A percentile compares a stretch with the other conserved stretches of the same genome.
These are phyloP conservation scores for Benitochromis conjunctus DNA, from an alignment of 2,113 vertebrate species.

Conservation along the genomic window DNA sequence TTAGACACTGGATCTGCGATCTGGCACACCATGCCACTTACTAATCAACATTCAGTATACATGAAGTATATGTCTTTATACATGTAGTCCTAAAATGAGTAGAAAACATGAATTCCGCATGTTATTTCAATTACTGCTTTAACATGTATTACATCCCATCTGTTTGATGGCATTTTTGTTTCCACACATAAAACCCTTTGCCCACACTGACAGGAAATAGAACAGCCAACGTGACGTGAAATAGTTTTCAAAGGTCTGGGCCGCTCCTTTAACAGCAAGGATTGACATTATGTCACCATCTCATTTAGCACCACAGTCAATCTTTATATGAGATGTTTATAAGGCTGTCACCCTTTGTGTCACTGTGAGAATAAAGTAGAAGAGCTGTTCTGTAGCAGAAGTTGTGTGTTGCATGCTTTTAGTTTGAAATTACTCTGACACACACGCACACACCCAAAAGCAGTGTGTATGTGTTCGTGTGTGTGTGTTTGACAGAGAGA, in stretches of 20 bases:
- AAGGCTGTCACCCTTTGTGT: not conserved
- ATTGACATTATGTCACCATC: not conserved
- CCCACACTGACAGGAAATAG: not conserved
- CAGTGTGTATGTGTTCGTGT: not conserved
- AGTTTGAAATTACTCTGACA: not conserved
- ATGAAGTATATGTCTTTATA: not conserved
- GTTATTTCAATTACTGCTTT: not conserved
- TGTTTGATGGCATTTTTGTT: not conserved
- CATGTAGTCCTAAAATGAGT: not conserved
- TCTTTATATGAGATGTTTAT: not conserved
- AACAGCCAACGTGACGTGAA: not conserved
- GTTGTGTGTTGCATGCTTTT: slow-evolving; percentile 27
- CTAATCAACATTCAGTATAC: not conserved
- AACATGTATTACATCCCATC: not conserved
- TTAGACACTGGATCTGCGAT: not conserved
- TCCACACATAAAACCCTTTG: not conserved
- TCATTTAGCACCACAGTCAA: not conserved
- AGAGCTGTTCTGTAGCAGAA: not conserved
- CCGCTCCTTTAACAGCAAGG: not conserved
- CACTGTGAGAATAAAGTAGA: slow-evolving; percentile 28
- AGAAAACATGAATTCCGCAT: not conserved
- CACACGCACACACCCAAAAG: not conserved
- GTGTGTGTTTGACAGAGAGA: not conserved
- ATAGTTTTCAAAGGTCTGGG: not conserved
- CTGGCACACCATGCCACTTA: not conserved